Percentiles rank a stretch among this genome's conserved stretches.
These are phyloP conservation scores for Heteromyza rotundicornis DNA, from an alignment of 2,888 invertebrate genomes.

Conservation along the genomic window DNA sequence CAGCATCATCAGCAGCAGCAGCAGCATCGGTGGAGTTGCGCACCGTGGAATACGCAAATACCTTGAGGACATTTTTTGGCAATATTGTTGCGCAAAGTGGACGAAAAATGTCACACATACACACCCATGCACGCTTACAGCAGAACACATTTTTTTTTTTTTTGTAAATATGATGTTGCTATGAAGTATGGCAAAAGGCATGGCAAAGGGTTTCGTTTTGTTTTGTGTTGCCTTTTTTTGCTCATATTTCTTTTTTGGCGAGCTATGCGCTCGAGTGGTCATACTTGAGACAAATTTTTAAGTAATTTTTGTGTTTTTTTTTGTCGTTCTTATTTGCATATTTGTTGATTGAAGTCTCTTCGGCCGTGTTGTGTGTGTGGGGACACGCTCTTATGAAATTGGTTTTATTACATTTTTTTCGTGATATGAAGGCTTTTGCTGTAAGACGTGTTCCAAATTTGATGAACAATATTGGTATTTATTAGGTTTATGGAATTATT, in stretches of 20 bases:
- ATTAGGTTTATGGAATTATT: no score
- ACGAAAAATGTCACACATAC: not conserved
- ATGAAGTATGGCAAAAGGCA: not conserved
- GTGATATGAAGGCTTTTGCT: no score
- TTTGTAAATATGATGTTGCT: not conserved
- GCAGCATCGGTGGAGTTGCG: no score
- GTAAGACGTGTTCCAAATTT: no score
- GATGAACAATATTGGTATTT: no score
- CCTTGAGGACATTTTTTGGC: constrained; percentile 45
- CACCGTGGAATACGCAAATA: constrained; percentile 33
- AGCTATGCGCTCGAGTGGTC: not conserved
- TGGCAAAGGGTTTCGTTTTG: not conserved
- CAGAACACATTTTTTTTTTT: no score
- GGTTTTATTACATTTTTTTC: not conserved
- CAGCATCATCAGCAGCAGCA: no score
- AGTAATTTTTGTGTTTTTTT: not conserved
- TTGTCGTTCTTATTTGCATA: not conserved
- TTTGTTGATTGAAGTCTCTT: no score
- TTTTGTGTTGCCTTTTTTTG: not conserved
- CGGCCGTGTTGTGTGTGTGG: no score
- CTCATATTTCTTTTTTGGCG: not conserved
- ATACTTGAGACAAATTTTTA: not conserved
- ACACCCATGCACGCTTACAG: not conserved
- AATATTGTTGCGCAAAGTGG: constrained; percentile 21
- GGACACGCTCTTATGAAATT: not conserved